Base-by-base conservation (phyloP, 2,113 vertebrate genomes). In the Ardeotis arabs region DNA sequence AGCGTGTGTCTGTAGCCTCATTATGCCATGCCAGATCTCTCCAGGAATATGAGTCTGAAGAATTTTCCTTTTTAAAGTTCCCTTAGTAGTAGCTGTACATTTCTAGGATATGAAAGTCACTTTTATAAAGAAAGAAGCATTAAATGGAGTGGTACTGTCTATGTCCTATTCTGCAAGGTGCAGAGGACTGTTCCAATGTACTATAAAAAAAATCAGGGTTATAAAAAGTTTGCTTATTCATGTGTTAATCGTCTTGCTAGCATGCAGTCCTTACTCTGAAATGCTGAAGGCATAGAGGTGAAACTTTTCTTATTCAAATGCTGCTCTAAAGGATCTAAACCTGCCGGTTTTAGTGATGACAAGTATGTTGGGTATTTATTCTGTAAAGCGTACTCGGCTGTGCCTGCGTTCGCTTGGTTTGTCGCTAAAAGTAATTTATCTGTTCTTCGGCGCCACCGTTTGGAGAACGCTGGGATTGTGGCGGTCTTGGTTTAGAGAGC, bases 391-490 rank as follows among this genome's bases (percentile, higher is more conserved):
- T 7, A 44, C 10, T 81, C 16, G 3, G 24, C 85, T 75, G 23
- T 63, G 24, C 37, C 52, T 49, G 2, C 14, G 31, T 15, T 14
- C 45, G 20, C 18, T 79, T 21, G 18, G 0, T 3, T 12, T 27
- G 72, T 55, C 6, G 33, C 69, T 18, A 28, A 27, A 74, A 31
- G 7, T 29, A 27, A 27, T 28, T 60, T 79, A 2, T 41, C 28
- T 70, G 84, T 89, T 77, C 64, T 96, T 91, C 91, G 91, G 95
- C 55, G 79, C 96, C 97, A 96, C 84, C 86, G 1, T 76, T 59
- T 72, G 96, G 94, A 56, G 56, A 74, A 35, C 33, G 20, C 5
- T 28, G 92, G 86, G 92, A 93, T 56, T 10, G 9, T 3, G 58
- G 33, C 3, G 37, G 63, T 63, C 44, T 82, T 64, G 49, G 21